A percentile compares a stretch with the other conserved stretches of the same genome.
These are phyloP conservation scores for Chrysopilus asiliformis DNA, from an alignment of 2,888 invertebrate species.

Conservation along the genomic window DNA sequence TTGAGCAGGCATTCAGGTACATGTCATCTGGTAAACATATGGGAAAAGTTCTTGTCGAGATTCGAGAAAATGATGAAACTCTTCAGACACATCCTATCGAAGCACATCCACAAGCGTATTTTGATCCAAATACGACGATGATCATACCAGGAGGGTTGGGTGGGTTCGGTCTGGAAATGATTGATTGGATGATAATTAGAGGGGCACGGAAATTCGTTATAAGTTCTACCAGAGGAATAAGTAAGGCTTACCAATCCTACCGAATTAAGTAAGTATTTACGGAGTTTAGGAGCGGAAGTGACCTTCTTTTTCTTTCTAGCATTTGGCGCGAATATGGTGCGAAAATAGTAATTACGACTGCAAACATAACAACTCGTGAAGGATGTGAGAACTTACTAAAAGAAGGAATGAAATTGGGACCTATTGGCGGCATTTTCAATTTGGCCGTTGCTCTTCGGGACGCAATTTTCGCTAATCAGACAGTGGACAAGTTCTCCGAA, in stretches of 20 bases:
- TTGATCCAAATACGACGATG: conserved; percentile 33
- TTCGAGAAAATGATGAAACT: conserved; percentile 23
- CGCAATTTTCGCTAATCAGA: conserved; percentile 64
- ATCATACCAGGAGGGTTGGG: conserved; percentile 71
- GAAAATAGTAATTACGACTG: conserved; percentile 50
- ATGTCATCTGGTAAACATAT: conserved; percentile 62
- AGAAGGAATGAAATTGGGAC: conserved; percentile 48
- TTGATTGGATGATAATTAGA: conserved; percentile 71
- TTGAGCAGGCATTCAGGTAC: conserved; percentile 57
- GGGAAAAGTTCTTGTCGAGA: conserved; percentile 49
- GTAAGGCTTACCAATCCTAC: conserved; percentile 68
- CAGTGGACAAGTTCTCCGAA: conserved; percentile 48
- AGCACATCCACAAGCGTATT: conserved; percentile 25
- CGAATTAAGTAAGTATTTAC: conserved; percentile 43
- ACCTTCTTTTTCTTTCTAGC: conserved; percentile 26
- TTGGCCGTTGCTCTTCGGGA: conserved; percentile 71
- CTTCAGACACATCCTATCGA: conserved; percentile 24
- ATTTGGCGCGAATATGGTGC: conserved; percentile 60
- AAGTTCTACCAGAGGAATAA: conserved; percentile 65
- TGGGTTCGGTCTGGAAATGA: conserved; percentile 81
- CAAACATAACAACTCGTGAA: conserved; percentile 52
- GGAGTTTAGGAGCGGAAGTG: background rate
- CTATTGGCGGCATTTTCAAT: conserved; percentile 77
- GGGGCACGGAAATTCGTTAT: conserved; percentile 68
- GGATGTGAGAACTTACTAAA: conserved; percentile 59